Conservation (phyloP, 2,113 vertebrate genomes). For the Pristiophorus japonicus region DNA sequence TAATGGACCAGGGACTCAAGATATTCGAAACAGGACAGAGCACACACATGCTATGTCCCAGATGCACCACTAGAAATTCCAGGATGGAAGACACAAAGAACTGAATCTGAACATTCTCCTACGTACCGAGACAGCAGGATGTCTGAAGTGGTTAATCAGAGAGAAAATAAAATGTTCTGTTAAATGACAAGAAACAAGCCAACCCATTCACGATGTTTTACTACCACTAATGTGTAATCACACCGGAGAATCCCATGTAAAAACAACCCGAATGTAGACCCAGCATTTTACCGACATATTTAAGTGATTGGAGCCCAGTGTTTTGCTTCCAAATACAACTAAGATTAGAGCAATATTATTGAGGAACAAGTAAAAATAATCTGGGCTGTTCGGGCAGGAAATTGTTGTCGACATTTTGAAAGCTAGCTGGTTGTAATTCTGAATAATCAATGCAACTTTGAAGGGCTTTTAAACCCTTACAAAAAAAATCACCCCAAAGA, state of each 20-base stretch:
- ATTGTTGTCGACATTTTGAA: not conserved
- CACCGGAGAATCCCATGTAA: not conserved
- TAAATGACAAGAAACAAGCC: not conserved
- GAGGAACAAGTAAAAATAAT: not conserved
- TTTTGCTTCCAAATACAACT: not conserved
- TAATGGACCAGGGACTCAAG: not conserved
- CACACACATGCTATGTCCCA: not conserved
- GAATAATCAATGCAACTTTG: constrained; percentile 1
- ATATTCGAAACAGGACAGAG: not conserved
- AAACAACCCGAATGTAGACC: not conserved
- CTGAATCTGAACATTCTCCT: not conserved
- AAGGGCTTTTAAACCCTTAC: not conserved
- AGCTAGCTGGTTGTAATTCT: constrained; percentile 7
- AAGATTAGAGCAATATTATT: not conserved
- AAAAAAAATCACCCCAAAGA: not conserved
- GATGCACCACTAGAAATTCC: not conserved
- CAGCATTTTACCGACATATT: not conserved
- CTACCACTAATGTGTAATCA: not conserved
- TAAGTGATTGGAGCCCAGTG: not conserved
- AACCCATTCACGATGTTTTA: not conserved
- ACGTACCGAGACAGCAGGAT: not conserved
- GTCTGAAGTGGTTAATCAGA: not conserved
- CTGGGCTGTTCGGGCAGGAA: not conserved
- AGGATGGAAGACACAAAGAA: not conserved
- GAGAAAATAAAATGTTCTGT: not conserved